phyloP scores from a whole-genome alignment of 1,140 invertebrate genomes.

The Scaptomyza pallida region DNA sequence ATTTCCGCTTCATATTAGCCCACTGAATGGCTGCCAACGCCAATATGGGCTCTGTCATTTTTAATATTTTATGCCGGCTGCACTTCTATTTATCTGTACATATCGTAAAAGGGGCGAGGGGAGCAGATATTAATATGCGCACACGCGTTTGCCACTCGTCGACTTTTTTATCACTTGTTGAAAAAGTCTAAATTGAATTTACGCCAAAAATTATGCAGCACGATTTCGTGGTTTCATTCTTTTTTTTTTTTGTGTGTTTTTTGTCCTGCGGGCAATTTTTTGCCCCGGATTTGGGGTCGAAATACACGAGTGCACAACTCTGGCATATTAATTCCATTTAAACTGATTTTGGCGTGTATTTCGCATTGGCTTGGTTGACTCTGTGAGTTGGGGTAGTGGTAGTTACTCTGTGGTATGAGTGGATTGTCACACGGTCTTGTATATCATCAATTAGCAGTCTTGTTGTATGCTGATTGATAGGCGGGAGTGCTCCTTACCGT shows the following conservation, averaged over 20 bases:
- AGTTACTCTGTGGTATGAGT: background rate
- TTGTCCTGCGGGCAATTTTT: background rate
- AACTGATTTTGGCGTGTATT: slow-evolving; percentile 56
- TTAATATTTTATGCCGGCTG: slow-evolving; percentile 60
- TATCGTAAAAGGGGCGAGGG: slow-evolving; percentile 10
- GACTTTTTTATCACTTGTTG: slow-evolving; percentile 43
- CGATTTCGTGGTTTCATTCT: slow-evolving; percentile 36
- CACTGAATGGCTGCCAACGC: slow-evolving; percentile 35
- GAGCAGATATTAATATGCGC: slow-evolving; percentile 47
- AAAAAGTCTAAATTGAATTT: slow-evolving; percentile 72
- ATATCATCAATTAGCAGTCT: slow-evolving; percentile 35
- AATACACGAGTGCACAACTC: slow-evolving; percentile 36
- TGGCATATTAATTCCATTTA: slow-evolving; percentile 68
- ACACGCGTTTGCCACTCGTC: slow-evolving; percentile 30
- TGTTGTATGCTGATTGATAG: slow-evolving; percentile 33
- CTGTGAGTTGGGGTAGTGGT: background rate
- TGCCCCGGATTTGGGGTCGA: slow-evolving; percentile 3
- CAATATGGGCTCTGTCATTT: slow-evolving; percentile 21
- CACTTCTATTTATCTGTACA: slow-evolving; percentile 39
- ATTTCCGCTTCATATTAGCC: slow-evolving; percentile 68
- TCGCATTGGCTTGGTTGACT: slow-evolving; percentile 9
- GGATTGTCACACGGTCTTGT: slow-evolving; percentile 10
- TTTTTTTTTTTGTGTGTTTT: too few species aligned
- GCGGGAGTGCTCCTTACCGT: background rate
- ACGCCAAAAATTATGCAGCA: slow-evolving; percentile 70